Base-by-base conservation (phyloP, 2,113 vertebrate species). In the Odocoileus hemionus region DNA sequence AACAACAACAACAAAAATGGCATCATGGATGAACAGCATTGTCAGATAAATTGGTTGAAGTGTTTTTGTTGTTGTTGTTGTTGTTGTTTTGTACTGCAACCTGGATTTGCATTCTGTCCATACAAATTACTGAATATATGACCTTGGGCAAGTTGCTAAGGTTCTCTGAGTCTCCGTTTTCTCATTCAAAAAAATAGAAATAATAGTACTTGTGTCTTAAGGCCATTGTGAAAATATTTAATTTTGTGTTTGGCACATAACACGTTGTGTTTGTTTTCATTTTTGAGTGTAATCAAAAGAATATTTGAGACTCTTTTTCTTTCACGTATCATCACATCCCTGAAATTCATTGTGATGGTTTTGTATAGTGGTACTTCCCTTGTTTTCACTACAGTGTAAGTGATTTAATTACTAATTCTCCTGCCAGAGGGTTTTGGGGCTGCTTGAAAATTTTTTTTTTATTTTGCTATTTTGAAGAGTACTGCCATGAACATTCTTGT, bases 21-120 rank as follows among this genome's bases (percentile, higher is more conserved):
- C 98, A 91, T 97, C 98, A 99, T 99, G 99, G 99, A 98, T 99
- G 99, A 99, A 98, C 99, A 99, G 98, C 99, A 99, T 99, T 99
- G 99, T 99, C 99, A 98, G 98, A 98, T 98, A 61, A 98, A 98
- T 98, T 98, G 98, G 97, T 98, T 99, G 98, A 99, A 98, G 98
- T 99, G 47, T 99, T 99, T 98, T 95, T 93, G 67, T 80, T 5
- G 13, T 19, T 99, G 99, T 99, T 99, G n/a, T 39, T 5, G 13
- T 19, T 99, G 99, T 99, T 99, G n/a, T 39, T 99, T 99, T 99
- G 25, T 43, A 79, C 61, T 76, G 16, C 7, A 50, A 30, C 60
- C 33, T 60, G 54, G 10, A 43, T 54, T 94, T 93, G 43, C 90
- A 4, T 83, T 88, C 33, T 60, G 4, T 83, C 12, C 89, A 1